These are phyloP conservation scores for Myrmophylax atrothorax DNA, from an alignment of 2,113 vertebrate species.

Conservation along the genomic window DNA sequence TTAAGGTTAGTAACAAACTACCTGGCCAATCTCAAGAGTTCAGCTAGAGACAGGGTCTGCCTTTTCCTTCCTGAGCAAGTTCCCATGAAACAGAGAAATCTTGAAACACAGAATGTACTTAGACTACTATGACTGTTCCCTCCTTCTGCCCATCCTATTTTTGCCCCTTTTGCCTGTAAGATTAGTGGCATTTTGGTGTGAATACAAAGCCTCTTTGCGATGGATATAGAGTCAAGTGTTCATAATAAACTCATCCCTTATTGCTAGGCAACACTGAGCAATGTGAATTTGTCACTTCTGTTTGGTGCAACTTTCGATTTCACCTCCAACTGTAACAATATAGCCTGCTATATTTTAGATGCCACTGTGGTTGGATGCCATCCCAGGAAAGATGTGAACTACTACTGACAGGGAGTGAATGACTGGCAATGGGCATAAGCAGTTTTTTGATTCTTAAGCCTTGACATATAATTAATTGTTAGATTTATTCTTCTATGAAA, in stretches of 20 bases:
- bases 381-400: constrained; percentile 85
- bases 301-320: constrained; percentile 83
- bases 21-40: background rate
- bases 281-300: constrained; percentile 85
- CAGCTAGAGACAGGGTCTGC: background rate
- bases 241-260: constrained; percentile 77
- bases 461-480: constrained; percentile 81
- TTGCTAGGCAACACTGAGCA: constrained; percentile 85
- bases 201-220: constrained; percentile 58
- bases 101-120: constrained; percentile 29
- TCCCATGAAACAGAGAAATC: background rate
- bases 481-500: constrained; percentile 72
- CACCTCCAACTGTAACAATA: constrained; percentile 85
- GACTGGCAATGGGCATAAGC: constrained; percentile 82
- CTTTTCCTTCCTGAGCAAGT: background rate
- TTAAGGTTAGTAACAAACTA: background rate
- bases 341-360: constrained; percentile 82
- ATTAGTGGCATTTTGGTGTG: constrained; percentile 47
- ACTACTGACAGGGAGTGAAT: constrained; percentile 82
- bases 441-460: constrained; percentile 79
- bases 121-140: background rate
- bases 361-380: constrained; percentile 81
- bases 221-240: constrained; percentile 74
- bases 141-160: constrained; percentile 43
- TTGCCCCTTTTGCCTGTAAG: constrained; percentile 35